Conservation (phyloP, 2,113 vertebrate species). For the Ameiurus melas region DNA sequence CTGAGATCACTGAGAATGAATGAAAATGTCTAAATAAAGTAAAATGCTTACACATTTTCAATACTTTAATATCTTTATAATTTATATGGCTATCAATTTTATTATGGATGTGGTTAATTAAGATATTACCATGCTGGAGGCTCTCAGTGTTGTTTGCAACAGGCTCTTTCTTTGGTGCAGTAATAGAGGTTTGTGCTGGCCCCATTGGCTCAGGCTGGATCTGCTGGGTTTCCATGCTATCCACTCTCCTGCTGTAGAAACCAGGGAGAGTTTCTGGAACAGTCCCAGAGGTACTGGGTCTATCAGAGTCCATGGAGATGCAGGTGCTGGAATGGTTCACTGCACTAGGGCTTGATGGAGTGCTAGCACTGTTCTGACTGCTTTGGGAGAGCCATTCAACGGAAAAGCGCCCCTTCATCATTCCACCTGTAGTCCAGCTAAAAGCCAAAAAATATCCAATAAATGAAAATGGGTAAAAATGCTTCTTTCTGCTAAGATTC, state of each 20-base stretch:
- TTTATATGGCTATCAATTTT: not conserved
- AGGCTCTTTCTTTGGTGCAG: not conserved
- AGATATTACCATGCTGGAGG: constrained; percentile 39
- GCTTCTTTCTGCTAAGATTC: not conserved
- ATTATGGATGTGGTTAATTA: not conserved
- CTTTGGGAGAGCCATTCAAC: constrained; percentile 80
- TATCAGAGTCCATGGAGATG: constrained; percentile 13
- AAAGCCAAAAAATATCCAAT: constrained; percentile 9
- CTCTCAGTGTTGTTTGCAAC: not conserved
- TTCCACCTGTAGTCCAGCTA: constrained; percentile 22
- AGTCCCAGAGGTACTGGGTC: constrained; percentile 62
- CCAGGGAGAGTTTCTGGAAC: constrained; percentile 71
- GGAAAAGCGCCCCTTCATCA: constrained; percentile 72
- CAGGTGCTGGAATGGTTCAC: not conserved
- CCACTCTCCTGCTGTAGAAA: constrained; percentile 64
- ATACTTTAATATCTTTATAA: not conserved
- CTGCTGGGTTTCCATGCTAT: constrained; percentile 36
- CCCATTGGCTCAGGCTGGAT: not conserved
- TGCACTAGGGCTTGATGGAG: not conserved
- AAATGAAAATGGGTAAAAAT: not conserved
- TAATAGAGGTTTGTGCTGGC: not conserved
- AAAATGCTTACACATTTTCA: not conserved
- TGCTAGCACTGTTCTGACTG: constrained; percentile 58
- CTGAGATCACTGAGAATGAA: not conserved
- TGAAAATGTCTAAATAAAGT: not conserved